Evolutionary conservation across 2,888 invertebrate species (phyloP).

Genomic region (Apamea sordens): DNA sequence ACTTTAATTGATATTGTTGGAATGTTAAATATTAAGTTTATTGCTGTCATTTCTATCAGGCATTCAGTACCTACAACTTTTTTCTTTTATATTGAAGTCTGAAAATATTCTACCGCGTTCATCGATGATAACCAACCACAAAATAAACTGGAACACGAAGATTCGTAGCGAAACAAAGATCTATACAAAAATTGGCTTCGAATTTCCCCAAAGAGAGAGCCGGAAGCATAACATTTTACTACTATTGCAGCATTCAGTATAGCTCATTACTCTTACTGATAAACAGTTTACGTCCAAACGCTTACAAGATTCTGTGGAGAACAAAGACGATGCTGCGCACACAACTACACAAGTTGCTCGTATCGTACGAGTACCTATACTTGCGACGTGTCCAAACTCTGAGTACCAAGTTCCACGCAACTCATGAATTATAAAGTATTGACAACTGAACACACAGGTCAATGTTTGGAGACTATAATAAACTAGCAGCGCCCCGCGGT

Average conservation of each 20-base stretch:
- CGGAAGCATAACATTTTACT: conserved; percentile 58
- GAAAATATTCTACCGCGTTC: conserved; percentile 8
- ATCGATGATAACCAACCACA: conserved; percentile 13
- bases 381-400: conserved; percentile 49
- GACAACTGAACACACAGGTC: conserved; percentile 59
- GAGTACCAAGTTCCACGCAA: conserved; percentile 64
- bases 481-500: background rate
- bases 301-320: conserved; percentile 36
- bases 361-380: conserved; percentile 19
- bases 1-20: background rate
- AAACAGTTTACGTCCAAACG: conserved; percentile 52
- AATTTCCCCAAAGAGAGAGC: conserved; percentile 64
- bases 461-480: conserved; percentile 39
- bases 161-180: conserved; percentile 53
- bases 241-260: conserved; percentile 42
- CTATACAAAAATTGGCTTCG: conserved; percentile 49
- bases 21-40: conserved; percentile 7
- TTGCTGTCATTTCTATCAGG: background rate
- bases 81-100: background rate
- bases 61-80: background rate
- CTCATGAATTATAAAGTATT: conserved; percentile 66
- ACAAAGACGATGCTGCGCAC: conserved; percentile 38
- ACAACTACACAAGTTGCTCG: conserved; percentile 50
- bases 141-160: conserved; percentile 49
- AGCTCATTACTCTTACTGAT: conserved; percentile 57